Base-by-base conservation (phyloP, 2,888 invertebrate species). In the Drosophila robusta region DNA sequence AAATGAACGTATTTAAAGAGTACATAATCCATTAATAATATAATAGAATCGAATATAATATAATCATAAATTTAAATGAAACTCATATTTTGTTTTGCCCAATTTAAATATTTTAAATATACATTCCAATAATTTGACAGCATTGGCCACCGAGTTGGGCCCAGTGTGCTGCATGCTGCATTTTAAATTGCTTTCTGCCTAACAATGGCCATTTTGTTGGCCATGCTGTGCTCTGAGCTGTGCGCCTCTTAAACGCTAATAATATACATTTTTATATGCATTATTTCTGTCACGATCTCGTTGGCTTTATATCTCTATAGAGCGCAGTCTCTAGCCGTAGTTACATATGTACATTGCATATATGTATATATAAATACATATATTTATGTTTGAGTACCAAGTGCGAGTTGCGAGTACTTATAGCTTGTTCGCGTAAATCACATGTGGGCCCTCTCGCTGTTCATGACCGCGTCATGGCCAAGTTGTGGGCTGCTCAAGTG, bases 211-310 rank as follows among this genome's bases (percentile, higher is more conserved):
- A 72, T 80, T 82, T 86, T 75, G 67, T 67, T 86, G 61, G 78
- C 62, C 63, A 63, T 63, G 66, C 60, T 46, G 38, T 44, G 65
- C 29, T 47, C 65, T 60, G 55, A 55, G 70, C 63, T 77, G 55
- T 74, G 55, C 44, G 57, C 56, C 71, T 70, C 68, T 75, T 78
- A 72, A 70, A 75, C 85, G 71, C 70, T 87, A 86, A 89, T 86
- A 82, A 81, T 82, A 89, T 81, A 87, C 75, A 86, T 87, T 89
- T 88, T 85, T 80, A 73, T 83, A 84, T 86, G 90, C 89, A 88
- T 88, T 90, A 88, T 86, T 88, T 84, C 89, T 88, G 90, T 89
- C 89, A 90, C 89, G 90, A 89, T 89, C 88, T 90, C 63, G 84
- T 83, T 81, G 77, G 67, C 68, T 75, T 90, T 83, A 90, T 90